Conservation (phyloP, 2,113 vertebrate species). For the Ginglymostoma cirratum region DNA sequence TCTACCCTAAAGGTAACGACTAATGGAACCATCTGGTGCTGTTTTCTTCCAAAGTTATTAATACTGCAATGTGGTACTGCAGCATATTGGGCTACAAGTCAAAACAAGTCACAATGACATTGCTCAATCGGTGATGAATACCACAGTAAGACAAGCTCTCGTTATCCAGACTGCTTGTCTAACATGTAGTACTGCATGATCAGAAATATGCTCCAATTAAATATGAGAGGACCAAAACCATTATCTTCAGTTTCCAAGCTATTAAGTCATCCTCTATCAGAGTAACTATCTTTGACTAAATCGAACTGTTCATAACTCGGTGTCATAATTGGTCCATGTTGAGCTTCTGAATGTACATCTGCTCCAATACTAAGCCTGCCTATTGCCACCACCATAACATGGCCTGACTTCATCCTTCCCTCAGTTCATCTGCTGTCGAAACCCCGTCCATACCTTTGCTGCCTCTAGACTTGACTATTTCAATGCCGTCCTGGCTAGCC, state of each 20-base stretch:
- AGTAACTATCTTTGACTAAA: background rate
- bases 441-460: background rate
- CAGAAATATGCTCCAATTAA: background rate
- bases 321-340: background rate
- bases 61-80: background rate
- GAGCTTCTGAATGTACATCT: background rate
- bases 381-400: background rate
- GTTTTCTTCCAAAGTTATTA: constrained; percentile 10
- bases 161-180: background rate
- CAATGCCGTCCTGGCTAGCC: background rate
- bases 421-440: background rate
- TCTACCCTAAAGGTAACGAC: background rate
- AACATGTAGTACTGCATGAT: background rate
- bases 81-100: background rate
- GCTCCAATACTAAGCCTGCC: background rate
- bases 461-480: background rate
- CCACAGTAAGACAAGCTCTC: background rate
- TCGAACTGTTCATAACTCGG: background rate
- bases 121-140: background rate
- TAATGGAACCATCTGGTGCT: constrained; percentile 30
- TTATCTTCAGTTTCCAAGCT: background rate
- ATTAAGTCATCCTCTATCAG: background rate
- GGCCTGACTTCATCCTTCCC: background rate
- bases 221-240: background rate
- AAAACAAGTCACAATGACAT: background rate